Evolutionary conservation across 2,113 vertebrate genomes (phyloP).

Genomic region (Hirundichthys speculiger): DNA sequence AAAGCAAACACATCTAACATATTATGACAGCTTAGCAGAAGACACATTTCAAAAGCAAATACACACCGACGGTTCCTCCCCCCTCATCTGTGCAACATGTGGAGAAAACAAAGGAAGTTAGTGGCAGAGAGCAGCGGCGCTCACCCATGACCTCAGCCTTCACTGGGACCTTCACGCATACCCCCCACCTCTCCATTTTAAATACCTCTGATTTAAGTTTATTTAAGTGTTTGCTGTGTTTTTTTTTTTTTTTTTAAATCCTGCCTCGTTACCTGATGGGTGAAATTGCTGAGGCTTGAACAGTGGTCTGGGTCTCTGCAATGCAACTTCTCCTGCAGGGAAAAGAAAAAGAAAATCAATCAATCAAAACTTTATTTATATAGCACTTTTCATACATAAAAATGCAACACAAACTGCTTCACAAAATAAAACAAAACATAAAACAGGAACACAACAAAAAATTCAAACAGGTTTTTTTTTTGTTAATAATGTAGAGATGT

Average conservation of each 20-base stretch:
- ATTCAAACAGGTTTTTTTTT: neutral
- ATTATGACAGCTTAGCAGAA: conserved; percentile 17
- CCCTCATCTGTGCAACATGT: conserved; percentile 68
- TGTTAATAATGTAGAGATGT: neutral
- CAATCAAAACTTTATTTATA: too few species aligned
- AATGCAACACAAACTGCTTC: too few species aligned
- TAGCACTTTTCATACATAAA: too few species aligned
- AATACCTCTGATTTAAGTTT: conserved; percentile 29
- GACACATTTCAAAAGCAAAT: conserved; percentile 29
- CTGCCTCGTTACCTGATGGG: conserved; percentile 87
- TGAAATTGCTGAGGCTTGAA: conserved; percentile 82
- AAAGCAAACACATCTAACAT: conserved; percentile 11
- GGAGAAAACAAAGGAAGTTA: conserved; percentile 51
- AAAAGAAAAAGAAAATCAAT: conserved; percentile 26
- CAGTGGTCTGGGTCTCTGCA: conserved; percentile 86
- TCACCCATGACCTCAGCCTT: conserved; percentile 34
- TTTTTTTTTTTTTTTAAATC: too few species aligned
- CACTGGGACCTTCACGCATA: conserved; percentile 28
- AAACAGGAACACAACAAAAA: too few species aligned
- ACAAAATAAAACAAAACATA: too few species aligned
- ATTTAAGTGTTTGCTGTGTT: conserved; percentile 46
- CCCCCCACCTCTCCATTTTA: conserved; percentile 32
- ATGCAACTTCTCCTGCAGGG: conserved; percentile 87
- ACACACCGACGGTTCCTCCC: conserved; percentile 41
- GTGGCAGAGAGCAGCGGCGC: conserved; percentile 11